phyloP scores from a whole-genome alignment of 2,797 vertebrate genomes.

The Siniperca undulata region DNA sequence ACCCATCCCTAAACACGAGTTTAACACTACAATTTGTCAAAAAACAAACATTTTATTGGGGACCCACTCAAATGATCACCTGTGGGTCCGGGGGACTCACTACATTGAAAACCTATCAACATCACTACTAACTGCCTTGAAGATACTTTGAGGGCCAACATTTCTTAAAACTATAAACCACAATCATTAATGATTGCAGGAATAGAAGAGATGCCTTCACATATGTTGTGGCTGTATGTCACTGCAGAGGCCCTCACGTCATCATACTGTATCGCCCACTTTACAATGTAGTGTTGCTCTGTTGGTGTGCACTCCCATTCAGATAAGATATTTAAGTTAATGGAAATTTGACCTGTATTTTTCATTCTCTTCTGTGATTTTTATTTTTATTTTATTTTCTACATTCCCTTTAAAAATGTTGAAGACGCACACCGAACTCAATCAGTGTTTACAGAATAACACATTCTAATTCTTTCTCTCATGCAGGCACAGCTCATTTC shows the following conservation, averaged over 20 bases:
- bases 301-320: neutral
- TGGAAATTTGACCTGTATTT: conserved; percentile 1
- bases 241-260: conserved; percentile 3
- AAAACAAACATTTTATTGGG: too few relatives aligned
- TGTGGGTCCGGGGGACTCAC: too few relatives aligned
- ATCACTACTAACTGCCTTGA: conserved; percentile 14
- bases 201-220: conserved; percentile 1
- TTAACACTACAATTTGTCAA: too few relatives aligned
- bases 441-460: conserved; percentile 1
- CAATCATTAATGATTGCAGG: conserved; percentile 41
- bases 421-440: neutral
- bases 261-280: conserved; percentile 7
- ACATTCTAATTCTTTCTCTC: neutral
- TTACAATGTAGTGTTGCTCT: neutral
- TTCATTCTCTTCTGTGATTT: neutral
- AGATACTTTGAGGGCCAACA: conserved; percentile 26
- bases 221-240: neutral
- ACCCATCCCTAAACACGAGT: too few relatives aligned
- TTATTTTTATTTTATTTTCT: neutral
- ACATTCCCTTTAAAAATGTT: neutral
- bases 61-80: too few relatives aligned
- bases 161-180: conserved; percentile 53
- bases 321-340: neutral
- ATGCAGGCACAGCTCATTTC: neutral
- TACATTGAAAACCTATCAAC: too few relatives aligned